Base-by-base conservation (phyloP, 2,797 vertebrate genomes). In the Telmatherina bonti region DNA sequence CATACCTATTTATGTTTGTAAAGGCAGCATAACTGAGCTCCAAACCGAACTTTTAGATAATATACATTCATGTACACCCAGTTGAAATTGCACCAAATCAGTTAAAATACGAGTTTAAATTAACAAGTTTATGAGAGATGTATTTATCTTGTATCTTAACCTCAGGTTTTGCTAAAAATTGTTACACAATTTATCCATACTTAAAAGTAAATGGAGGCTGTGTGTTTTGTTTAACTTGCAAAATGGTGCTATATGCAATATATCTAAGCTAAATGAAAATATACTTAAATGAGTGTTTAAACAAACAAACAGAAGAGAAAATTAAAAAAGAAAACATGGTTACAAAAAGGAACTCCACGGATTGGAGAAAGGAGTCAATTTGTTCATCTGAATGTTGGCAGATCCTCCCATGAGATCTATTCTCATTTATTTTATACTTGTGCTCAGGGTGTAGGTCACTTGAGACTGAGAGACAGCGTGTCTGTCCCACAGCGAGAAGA, bases 351-450 rank as follows among this genome's bases (percentile, higher is more conserved):
- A n/a, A 31, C 6, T 31, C 15, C 26, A 24, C 56, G 29, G 49
- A 41, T 27, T 24, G 35, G 29, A 57, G 35, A 38, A 33, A 13
- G n/a, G 27, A 64, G 62, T 59, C 41, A 58, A 52, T 72, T 72
- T 72, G 61, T 72, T 65, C 70, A 43, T 72, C 35, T 72, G 43
- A 72, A 29, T 64, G 54, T 64, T 22, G 31, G 62, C n/a, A 29
- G 54, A 65, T n/a, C 55, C 35, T 72, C 70, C 62, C 70, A 43
- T 51, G 70, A 72, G 62, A 56, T 72, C 22, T 29, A 36, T 58
- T 72, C 54, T 65, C 62, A 63, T 65, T 72, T 72, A 65, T 72
- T 65, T 64, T 53, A 31, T 51, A 52, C 33, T 31, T 64, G 53
- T 15, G 61, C 61, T 72, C 10, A 38, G 70, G 62, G 54, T 59